Base-by-base conservation (phyloP, 2,888 invertebrate species). In the Rhaphigaster nebulosa region DNA sequence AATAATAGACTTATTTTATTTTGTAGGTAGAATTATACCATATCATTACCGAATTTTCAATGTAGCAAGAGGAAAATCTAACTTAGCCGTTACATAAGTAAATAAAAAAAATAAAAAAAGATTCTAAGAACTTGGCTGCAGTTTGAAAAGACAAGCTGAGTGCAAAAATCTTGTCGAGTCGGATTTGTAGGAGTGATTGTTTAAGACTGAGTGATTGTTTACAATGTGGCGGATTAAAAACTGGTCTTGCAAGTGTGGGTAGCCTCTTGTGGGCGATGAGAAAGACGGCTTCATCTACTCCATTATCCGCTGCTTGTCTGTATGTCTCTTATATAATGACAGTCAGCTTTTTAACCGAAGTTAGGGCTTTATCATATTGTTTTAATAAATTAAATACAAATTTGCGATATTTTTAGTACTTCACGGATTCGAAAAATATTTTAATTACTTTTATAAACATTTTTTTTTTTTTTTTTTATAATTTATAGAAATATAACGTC, bases 241-340 rank as follows among this genome's bases (percentile, higher is more conserved):
- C 88, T 88, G 88, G 88, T 88, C 88, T 88, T 88, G 60, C 88
- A n/a, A 54, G 87, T 87, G 87, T 54, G 87, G 87, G 87, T 34
- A 10, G 52, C 54, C 34, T 70, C 34, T 26, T 34, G 70, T 70
- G 34, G 70, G 70, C 70, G 70, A 34, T 34, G 70, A 34, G 70
- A 23, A 52, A 54, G 87, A 87, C 87, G 54, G 50, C 87, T 87
- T 87, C 34, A 87, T 87, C 87, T 54, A n/a, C n/a, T n/a, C 45
- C 50, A 54, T 50, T 54, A 34, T 50, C 12, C 29, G 56, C 34
- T 54, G 18, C 20, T 20, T 34, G 18, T 0, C 23, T 65, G 8
- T 29, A 65, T 65, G 65, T 29, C 29, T 65, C 65, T 29, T 65
- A 70, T 34, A 70, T 70, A 70, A 34, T 34, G 34, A 13, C 70